Percentiles rank a stretch among this genome's conserved stretches.
phyloP scores from a whole-genome alignment of 2,797 vertebrate species.

The Sandelia bainsii region DNA sequence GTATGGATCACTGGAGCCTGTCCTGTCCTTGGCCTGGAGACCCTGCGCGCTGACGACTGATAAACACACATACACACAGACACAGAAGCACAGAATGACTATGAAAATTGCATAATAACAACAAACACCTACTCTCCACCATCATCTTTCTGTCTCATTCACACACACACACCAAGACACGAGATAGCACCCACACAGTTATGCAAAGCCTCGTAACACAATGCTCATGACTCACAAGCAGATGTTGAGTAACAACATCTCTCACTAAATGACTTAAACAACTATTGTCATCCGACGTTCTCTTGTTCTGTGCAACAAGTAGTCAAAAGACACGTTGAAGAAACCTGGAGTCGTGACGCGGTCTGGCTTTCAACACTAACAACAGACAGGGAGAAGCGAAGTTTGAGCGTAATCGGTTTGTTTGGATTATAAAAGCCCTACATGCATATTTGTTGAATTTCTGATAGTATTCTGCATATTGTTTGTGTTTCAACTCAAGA shows the following conservation, averaged over 20 bases:
- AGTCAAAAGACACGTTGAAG: not conserved
- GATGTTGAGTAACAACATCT: slow-evolving; percentile 49
- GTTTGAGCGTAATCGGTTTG: not conserved
- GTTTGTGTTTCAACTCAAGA: not conserved
- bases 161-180: slow-evolving; percentile 39
- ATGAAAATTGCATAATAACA: slow-evolving; percentile 70
- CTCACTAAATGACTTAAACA: slow-evolving; percentile 21
- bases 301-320: slow-evolving; percentile 9
- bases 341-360: not conserved
- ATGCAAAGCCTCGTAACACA: slow-evolving; percentile 63
- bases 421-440: too few species aligned
- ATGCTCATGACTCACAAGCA: slow-evolving; percentile 57
- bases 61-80: slow-evolving; percentile 37
- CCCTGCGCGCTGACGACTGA: slow-evolving; percentile 96
- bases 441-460: not conserved
- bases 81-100: slow-evolving; percentile 33
- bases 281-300: not conserved
- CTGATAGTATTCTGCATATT: not conserved
- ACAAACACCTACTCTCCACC: slow-evolving; percentile 68
- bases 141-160: slow-evolving; percentile 38
- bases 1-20: slow-evolving; percentile 96
- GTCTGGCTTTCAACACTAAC: not conserved
- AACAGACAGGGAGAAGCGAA: not conserved
- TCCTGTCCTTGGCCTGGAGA: slow-evolving; percentile 97
- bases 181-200: slow-evolving; percentile 62